Base-by-base conservation (phyloP, 37 sponge, comb jelly and placozoan genomes). In the Oopsacas minuta region DNA sequence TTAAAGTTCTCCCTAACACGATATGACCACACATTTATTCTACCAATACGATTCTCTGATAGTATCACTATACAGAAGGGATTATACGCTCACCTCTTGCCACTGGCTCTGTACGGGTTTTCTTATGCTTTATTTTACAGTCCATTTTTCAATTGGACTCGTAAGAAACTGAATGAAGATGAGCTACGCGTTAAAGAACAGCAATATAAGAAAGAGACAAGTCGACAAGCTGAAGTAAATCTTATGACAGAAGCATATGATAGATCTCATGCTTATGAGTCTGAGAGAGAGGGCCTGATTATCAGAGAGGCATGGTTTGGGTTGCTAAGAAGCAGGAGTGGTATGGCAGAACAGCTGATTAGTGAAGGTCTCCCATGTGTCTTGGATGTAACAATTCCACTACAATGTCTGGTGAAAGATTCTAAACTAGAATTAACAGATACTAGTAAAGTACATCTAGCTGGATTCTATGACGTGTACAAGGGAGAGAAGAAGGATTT, bases 291-390 rank as follows among this genome's bases (percentile, higher is more conserved):
- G 17, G 99, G 99, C 0, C 87, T 97, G 15, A 53, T 94, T 39
- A 89, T 97, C 12, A 37, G 82, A 20, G 94, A 93, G 82, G 99
- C 95, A 30, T 94, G 94, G 92, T 97, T 93, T 82, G 99, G 99
- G n/a, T 88, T 85, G 36, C 86, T 96, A 84, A 86, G 86, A 28
- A 88, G 85, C 34, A 37, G 52, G 35, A 37, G 82, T 7, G 36
- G 83, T 23, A 86, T 39, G 0, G 85, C 37, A 22, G 84, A 81
- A 5, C 51, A 69, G 7, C 53, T 35, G 34, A 30, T 84, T 10
- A 52, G 52, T 28, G 84, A 85, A 0, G 81, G 38, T 25, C 38
- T 61, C 7, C 90, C 90, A 0, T 89, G 90, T 49, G 89, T 95
- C 32, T 88, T 93, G 75, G 94, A 97, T 85, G 99, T 97, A 23